These are phyloP conservation scores for Phaenicophaeus curvirostris DNA, from an alignment of 2,797 vertebrate species.

Conservation along the genomic window DNA sequence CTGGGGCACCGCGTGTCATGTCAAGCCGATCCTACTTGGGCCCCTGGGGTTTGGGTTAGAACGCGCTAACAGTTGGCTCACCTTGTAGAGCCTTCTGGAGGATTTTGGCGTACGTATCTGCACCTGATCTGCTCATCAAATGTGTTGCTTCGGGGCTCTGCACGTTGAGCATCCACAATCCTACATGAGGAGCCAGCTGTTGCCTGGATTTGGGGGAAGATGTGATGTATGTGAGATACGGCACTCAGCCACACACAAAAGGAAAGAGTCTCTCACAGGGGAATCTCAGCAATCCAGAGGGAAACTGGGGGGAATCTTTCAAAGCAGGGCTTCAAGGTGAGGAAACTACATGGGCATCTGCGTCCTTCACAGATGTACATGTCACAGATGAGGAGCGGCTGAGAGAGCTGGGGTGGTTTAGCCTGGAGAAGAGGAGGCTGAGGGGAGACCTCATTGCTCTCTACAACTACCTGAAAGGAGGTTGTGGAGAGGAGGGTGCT, in stretches of 20 bases:
- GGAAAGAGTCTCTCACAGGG: fast-evolving
- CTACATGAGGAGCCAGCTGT: background rate
- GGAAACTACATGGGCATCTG: fast-evolving
- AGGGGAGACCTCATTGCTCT: too few species aligned
- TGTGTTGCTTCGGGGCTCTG: background rate
- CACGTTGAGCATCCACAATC: background rate
- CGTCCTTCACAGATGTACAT: too few species aligned
- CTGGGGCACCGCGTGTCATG: fast-evolving
- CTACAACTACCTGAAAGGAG: too few species aligned
- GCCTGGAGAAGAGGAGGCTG: too few species aligned
- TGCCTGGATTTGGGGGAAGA: background rate
- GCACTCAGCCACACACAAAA: background rate
- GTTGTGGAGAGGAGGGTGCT: too few species aligned
- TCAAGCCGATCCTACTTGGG: fast-evolving
- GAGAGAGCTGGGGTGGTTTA: too few species aligned
- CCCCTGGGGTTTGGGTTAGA: background rate
- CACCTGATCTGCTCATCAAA: background rate
- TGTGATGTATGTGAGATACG: fast-evolving
- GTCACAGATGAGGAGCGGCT: too few species aligned
- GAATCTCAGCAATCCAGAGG: background rate
- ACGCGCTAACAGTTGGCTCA: fast-evolving
- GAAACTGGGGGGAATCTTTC: background rate
- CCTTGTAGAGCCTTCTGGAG: fast-evolving
- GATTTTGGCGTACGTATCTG: background rate
- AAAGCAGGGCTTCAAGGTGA: background rate